These are phyloP conservation scores for Orthosia incerta DNA, from an alignment of 2,888 invertebrate genomes.

Conservation along the genomic window DNA sequence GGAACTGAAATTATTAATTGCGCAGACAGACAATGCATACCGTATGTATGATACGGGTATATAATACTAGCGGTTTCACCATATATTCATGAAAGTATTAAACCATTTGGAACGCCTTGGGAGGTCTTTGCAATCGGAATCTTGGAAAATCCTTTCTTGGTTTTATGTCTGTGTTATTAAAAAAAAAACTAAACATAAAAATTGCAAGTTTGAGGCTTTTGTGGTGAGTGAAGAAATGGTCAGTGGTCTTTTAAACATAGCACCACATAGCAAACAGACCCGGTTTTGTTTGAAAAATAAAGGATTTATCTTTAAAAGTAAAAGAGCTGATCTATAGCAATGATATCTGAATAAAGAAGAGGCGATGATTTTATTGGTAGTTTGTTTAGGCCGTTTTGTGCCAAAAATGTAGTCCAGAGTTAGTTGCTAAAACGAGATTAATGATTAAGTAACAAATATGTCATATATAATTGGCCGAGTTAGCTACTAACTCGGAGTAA, in stretches of 20 bases:
- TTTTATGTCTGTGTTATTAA: neutral
- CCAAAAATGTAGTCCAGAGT: too few relatives aligned
- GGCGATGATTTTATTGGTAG: too few relatives aligned
- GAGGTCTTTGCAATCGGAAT: too few relatives aligned
- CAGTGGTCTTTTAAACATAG: neutral
- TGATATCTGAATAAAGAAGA: too few relatives aligned
- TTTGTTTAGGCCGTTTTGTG: too few relatives aligned
- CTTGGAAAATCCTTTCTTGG: neutral
- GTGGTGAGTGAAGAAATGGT: neutral
- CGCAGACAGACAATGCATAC: slow-evolving; percentile 26
- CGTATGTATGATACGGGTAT: neutral
- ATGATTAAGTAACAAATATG: too few relatives aligned
- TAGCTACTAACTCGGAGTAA: too few relatives aligned
- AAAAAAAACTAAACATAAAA: neutral
- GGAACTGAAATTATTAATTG: slow-evolving; percentile 25
- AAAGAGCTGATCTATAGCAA: too few relatives aligned
- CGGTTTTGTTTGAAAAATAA: too few relatives aligned
- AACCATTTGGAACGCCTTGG: neutral
- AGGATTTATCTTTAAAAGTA: too few relatives aligned
- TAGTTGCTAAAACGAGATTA: too few relatives aligned
- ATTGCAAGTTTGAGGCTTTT: neutral
- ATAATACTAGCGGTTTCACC: neutral
- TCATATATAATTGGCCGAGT: too few relatives aligned
- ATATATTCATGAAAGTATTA: neutral
- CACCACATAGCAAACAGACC: neutral